Evolutionary conservation across 2,113 vertebrate species (phyloP).

Genomic region (Hyaena hyaena): DNA sequence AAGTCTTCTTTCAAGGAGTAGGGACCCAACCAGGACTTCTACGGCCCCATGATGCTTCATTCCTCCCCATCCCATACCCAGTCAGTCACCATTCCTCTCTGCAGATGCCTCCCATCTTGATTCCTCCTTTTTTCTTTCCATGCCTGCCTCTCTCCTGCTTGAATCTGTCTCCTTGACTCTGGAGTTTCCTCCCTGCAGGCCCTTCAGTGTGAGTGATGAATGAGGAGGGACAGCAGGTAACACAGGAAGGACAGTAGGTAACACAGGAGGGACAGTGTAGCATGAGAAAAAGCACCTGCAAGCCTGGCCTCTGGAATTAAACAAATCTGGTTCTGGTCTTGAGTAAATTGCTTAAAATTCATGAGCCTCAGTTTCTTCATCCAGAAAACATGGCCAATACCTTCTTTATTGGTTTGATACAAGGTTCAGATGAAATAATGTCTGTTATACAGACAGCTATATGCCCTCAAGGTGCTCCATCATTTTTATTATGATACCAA

Average conservation of each 20-base stretch:
- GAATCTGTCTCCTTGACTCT: neutral
- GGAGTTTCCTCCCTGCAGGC: too few species aligned
- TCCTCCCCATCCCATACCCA: neutral
- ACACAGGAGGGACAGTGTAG: neutral
- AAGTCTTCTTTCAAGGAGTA: neutral
- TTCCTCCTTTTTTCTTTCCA: neutral
- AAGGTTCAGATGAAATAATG: slow-evolving; percentile 12
- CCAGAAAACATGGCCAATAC: neutral
- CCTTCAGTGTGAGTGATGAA: neutral
- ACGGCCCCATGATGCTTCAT: neutral
- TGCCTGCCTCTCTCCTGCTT: neutral
- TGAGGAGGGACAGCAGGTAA: neutral
- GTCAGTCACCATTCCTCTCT: neutral
- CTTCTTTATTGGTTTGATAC: neutral
- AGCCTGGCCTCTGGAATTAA: neutral
- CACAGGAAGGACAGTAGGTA: neutral
- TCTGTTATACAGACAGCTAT: neutral
- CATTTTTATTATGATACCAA: slow-evolving; percentile 34
- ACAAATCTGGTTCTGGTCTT: neutral
- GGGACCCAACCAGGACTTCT: neutral
- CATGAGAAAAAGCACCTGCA: neutral
- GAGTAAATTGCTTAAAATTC: slow-evolving; percentile 29
- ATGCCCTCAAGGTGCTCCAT: neutral
- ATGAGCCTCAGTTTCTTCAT: neutral
- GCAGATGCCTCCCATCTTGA: neutral